A percentile compares a stretch with the other conserved stretches of the same genome.
Conservation (phyloP, 2,797 vertebrate genomes). For the Leptoclinus maculatus region DNA sequence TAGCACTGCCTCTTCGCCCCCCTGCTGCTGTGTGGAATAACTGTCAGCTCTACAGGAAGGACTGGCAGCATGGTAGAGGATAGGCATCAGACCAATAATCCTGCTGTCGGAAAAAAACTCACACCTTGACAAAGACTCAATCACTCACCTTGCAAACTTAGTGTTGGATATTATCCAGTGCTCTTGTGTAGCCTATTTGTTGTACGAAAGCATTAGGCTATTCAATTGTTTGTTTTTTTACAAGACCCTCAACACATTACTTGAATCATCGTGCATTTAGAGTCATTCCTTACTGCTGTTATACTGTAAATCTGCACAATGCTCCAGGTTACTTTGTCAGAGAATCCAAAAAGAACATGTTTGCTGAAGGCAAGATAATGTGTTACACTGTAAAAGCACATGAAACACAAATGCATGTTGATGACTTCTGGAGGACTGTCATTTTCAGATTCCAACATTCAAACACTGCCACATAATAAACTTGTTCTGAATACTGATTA, state of each 20-base stretch:
- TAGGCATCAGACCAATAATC: slow-evolving; percentile 11
- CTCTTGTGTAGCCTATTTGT: background rate
- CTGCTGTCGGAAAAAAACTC: slow-evolving; percentile 15
- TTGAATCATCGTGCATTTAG: background rate
- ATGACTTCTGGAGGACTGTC: background rate
- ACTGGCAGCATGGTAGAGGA: slow-evolving; percentile 33
- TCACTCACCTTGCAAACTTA: background rate
- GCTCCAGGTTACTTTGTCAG: background rate
- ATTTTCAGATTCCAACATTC: background rate
- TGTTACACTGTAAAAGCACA: background rate
- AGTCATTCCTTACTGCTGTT: background rate
- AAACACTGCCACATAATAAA: slow-evolving; percentile 8
- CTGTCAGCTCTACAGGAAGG: slow-evolving; percentile 55
- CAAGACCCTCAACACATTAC: background rate
- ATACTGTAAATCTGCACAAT: background rate
- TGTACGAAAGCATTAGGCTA: background rate
- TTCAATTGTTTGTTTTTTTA: background rate
- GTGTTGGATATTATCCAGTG: background rate
- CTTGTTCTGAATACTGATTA: background rate
- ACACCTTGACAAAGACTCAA: background rate
- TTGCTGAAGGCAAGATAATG: background rate
- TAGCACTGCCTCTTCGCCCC: slow-evolving; percentile 66
- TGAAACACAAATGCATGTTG: background rate
- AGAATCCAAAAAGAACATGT: background rate
- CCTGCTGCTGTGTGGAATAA: slow-evolving; percentile 68